Evolutionary conservation across 2,797 vertebrate genomes (phyloP), one percentile per base, ranked within the genome.

Genomic region (Tachyglossus aculeatus): DNA sequence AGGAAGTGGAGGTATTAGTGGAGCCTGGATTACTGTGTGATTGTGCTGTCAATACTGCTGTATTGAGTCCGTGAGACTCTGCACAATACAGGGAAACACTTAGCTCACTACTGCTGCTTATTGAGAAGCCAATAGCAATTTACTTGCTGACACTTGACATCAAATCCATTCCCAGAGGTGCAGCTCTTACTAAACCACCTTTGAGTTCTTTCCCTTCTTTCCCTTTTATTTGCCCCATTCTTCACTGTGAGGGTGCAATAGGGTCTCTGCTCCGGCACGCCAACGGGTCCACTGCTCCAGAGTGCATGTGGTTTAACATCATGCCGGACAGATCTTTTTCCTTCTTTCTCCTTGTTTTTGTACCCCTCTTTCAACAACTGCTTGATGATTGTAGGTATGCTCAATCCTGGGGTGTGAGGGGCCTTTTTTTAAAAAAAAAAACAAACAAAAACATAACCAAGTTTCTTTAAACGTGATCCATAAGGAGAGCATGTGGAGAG

Each of bases 61-160:
- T 96, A 96, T 96, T 95, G 96, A 96, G 95, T 93, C 89, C 65
- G 87, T 84, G 91, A 93, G 94, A 94, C 94, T 91, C 86, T 89
- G 89, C 91, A 93, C 90, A 84, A 91, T 93, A 86, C 90, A 89
- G 90, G 91, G 90, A 90, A 91, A 95, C 94, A 95, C 95, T 96
- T 95, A 92, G 94, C 93, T 95, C 94, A 90, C 92, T 94, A 82
- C 94, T 94, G 94, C 95, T 95, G 95, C 96, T 98, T 97, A 98
- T 97, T 96, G 96, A 97, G 95, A 96, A 98, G 96, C 97, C 97
- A 97, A 97, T 97, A 98, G 95, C 95, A 97, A 97, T 98, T 98
- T 98, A 93, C 88, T 88, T 90, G 86, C 91, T 93, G 91, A 93
- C 91, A 92, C 89, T 92, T 93, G 92, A 92, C 88, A 89, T 91